A percentile compares a stretch with the other conserved stretches of the same genome.
Evolutionary conservation across 2,888 invertebrate species (phyloP).

Genomic region (Seladonia tumulorum): DNA sequence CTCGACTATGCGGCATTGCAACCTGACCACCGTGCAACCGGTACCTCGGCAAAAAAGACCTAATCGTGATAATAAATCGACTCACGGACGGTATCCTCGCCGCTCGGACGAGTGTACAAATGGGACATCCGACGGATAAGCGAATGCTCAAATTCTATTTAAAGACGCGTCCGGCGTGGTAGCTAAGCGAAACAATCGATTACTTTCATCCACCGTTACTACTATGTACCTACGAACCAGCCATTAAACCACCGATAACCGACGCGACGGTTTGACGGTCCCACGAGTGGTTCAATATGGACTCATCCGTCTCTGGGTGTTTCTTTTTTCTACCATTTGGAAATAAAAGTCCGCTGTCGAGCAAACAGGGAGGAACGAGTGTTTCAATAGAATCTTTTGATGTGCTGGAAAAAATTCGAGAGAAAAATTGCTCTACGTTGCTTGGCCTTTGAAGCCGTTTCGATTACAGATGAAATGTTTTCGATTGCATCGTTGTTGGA

Average conservation of each 20-base stretch:
- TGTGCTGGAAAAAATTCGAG: not conserved
- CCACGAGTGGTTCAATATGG: not conserved
- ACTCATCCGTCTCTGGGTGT: not conserved
- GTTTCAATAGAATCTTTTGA: not conserved
- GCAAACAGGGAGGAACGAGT: not conserved
- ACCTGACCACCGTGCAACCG: slow-evolving; percentile 20
- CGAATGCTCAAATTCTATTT: slow-evolving; percentile 1
- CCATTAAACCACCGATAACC: not conserved
- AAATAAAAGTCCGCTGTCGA: not conserved
- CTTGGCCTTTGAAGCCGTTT: not conserved
- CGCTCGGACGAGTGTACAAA: not conserved
- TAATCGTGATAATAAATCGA: slow-evolving; percentile 35
- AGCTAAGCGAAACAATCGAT: slow-evolving; percentile 1
- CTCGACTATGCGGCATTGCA: not conserved
- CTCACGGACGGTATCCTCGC: not conserved
- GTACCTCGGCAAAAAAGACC: slow-evolving; percentile 29
- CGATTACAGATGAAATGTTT: not conserved
- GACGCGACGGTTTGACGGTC: not conserved
- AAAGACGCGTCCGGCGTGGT: slow-evolving; percentile 1
- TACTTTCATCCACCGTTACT: not conserved
- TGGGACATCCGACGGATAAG: slow-evolving; percentile 1
- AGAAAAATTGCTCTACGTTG: not conserved
- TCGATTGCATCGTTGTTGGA: not conserved
- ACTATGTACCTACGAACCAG: not conserved
- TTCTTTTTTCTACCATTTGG: not conserved